Evolutionary conservation across 92 coral and sea anemone species (phyloP).

Genomic region (Muricea muricata): DNA sequence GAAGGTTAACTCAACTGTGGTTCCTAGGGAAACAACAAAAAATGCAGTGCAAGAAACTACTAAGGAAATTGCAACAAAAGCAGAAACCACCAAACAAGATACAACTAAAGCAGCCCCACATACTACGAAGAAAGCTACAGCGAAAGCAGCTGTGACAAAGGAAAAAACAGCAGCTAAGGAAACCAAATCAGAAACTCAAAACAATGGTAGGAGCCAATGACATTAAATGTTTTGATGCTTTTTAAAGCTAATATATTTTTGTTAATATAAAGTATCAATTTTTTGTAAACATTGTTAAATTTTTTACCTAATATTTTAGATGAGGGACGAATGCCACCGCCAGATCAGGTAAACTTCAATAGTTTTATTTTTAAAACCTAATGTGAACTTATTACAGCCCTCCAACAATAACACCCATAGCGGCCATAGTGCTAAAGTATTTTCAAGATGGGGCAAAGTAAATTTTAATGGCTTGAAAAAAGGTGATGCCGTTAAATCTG

Average conservation of each 20-base stretch:
- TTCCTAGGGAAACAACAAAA: constrained; percentile 3
- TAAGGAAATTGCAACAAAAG: neutral
- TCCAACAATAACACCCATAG: too few relatives aligned
- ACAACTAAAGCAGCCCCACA: constrained; percentile 1
- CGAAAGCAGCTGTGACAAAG: neutral
- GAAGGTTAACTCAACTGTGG: neutral
- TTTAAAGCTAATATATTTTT: neutral
- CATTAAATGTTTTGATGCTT: neutral
- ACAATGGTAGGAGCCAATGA: neutral
- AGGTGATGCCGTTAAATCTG: too few relatives aligned
- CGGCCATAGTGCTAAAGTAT: too few relatives aligned
- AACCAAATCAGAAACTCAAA: neutral
- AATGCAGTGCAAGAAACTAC: neutral
- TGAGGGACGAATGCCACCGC: constrained; percentile 17
- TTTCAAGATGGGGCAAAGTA: too few relatives aligned
- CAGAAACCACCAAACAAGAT: neutral
- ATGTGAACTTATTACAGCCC: too few relatives aligned
- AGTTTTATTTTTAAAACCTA: neutral
- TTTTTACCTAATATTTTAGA: constrained; percentile 1
- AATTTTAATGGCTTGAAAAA: too few relatives aligned
- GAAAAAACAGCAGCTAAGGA: neutral
- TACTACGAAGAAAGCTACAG: neutral
- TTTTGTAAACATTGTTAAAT: neutral
- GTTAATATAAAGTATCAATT: too few relatives aligned
- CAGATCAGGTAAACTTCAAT: constrained; percentile 16